phyloP scores from a whole-genome alignment of 2,888 invertebrate species.

The Erpobdella octoculata region DNA sequence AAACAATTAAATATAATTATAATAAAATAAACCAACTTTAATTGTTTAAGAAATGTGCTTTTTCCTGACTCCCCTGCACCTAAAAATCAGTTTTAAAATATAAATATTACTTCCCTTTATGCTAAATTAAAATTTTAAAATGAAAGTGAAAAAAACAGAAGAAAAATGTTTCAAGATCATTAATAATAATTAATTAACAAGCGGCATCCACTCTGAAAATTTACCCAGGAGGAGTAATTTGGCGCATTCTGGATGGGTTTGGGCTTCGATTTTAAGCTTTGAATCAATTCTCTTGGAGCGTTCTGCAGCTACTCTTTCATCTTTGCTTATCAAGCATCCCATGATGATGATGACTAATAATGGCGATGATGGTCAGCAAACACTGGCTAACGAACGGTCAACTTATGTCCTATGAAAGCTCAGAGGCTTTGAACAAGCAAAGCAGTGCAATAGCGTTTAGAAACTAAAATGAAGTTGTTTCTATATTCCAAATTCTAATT shows the following conservation, averaged over 20 bases:
- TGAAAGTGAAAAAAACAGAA: too few species aligned
- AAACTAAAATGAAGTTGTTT: too few species aligned
- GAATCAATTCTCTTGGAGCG: slow-evolving; percentile 27
- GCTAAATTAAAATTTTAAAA: background rate
- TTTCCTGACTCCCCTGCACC: slow-evolving; percentile 32
- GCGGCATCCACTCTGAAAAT: background rate
- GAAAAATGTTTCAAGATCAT: too few species aligned
- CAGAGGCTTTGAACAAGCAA: too few species aligned
- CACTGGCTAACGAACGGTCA: too few species aligned
- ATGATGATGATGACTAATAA: too few species aligned
- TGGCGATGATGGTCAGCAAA: too few species aligned
- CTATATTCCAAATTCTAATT: too few species aligned
- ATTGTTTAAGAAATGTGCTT: slow-evolving; percentile 30
- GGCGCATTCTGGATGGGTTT: background rate
- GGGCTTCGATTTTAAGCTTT: slow-evolving; percentile 24
- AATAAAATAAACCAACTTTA: slow-evolving; percentile 26
- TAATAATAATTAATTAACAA: background rate
- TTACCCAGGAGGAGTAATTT: slow-evolving; percentile 30
- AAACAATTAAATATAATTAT: slow-evolving; percentile 14
- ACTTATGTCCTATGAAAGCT: too few species aligned
- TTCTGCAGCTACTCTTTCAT: slow-evolving; percentile 20
- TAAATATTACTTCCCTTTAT: background rate
- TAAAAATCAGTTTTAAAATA: background rate
- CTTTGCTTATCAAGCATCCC: slow-evolving; percentile 29
- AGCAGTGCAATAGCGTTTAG: too few species aligned